phyloP scores from a whole-genome alignment of 1,140 invertebrate species.

The Antheraea mylitta region DNA sequence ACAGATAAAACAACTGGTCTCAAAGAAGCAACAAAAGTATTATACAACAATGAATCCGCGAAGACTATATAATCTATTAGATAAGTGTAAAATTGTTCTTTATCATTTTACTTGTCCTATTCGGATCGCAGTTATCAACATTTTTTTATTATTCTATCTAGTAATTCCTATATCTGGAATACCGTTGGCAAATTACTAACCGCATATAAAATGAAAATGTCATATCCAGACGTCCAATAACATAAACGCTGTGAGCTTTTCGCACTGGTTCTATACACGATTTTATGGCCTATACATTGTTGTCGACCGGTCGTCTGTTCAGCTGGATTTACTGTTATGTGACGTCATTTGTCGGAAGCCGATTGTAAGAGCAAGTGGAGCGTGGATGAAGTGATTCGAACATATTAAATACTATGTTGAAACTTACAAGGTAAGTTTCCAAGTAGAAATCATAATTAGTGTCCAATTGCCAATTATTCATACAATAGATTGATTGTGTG shows the following conservation, averaged over 20 bases:
- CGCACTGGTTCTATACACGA: neutral
- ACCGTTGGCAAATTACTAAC: neutral
- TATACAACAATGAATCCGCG: too few species aligned
- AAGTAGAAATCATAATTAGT: too few species aligned
- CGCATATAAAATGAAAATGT: constrained; percentile 1
- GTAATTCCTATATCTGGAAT: neutral
- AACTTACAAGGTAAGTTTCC: too few species aligned
- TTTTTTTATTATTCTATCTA: too few species aligned
- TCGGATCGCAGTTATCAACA: too few species aligned
- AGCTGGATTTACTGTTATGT: neutral
- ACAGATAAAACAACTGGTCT: too few species aligned
- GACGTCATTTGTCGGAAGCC: neutral
- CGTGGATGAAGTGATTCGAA: neutral
- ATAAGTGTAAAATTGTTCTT: too few species aligned
- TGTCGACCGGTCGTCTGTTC: neutral
- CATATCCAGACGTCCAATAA: neutral
- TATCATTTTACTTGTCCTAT: too few species aligned
- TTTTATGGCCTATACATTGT: neutral
- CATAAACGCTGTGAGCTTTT: neutral
- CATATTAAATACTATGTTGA: neutral
- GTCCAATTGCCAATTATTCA: too few species aligned
- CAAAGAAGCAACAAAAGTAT: too few species aligned
- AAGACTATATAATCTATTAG: too few species aligned
- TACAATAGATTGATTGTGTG: too few species aligned
- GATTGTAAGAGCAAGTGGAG: neutral